Conservation (phyloP, 2,797 vertebrate species). For the Chrosomus eos region DNA sequence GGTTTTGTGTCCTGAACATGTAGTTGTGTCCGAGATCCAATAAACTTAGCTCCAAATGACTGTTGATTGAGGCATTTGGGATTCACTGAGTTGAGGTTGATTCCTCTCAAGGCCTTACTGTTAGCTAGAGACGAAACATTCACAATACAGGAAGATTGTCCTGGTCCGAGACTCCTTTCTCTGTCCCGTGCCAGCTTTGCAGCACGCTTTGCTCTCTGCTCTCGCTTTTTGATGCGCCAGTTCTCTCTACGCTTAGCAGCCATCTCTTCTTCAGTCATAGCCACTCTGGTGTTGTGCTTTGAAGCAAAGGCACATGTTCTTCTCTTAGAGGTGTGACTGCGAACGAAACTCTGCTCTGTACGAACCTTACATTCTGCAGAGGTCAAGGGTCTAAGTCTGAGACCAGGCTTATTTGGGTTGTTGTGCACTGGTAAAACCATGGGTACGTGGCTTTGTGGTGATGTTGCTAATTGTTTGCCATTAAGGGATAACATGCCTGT, state of each 20-base stretch:
- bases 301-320: conserved; percentile 66
- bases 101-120: conserved; percentile 55
- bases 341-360: conserved; percentile 21
- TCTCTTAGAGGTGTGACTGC: conserved; percentile 49
- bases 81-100: conserved; percentile 28
- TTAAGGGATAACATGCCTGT: conserved; percentile 60
- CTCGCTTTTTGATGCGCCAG: conserved; percentile 81
- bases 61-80: background rate
- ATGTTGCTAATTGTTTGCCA: conserved; percentile 58
- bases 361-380: conserved; percentile 43
- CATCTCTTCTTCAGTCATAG: conserved; percentile 74
- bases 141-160: conserved; percentile 29
- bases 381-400: conserved; percentile 59
- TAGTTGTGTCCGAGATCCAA: conserved; percentile 17
- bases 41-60: background rate
- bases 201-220: conserved; percentile 78
- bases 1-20: conserved; percentile 55
- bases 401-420: conserved; percentile 55
- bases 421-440: conserved; percentile 61
- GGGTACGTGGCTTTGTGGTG: conserved; percentile 64
- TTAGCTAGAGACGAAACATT: conserved; percentile 47
- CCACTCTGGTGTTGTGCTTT: conserved; percentile 29
- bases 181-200: conserved; percentile 64
- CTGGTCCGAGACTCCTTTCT: conserved; percentile 58
- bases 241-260: conserved; percentile 76